A percentile compares a stretch with the other conserved stretches of the same genome.
Evolutionary conservation across 2,888 invertebrate genomes (phyloP).

Genomic region (Drosophila kanekoi): DNA sequence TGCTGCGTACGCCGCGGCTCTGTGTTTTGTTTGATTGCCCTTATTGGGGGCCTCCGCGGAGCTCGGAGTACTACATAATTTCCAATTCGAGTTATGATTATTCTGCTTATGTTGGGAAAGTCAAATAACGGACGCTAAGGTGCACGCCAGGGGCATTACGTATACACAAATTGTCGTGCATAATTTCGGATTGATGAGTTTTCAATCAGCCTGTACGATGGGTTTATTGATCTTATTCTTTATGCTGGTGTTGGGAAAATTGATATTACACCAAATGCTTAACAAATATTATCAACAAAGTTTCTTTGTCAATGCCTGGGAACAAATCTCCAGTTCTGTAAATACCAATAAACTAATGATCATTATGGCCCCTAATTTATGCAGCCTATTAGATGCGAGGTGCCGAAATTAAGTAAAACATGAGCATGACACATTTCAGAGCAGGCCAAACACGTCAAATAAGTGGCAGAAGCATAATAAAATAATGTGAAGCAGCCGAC

Average conservation of each 20-base stretch:
- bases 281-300: constrained; percentile 51
- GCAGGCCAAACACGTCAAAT: neutral
- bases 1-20: constrained; percentile 63
- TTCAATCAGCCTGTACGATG: constrained; percentile 62
- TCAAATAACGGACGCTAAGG: constrained; percentile 69
- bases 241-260: constrained; percentile 67
- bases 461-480: too few species aligned
- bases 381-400: constrained; percentile 20
- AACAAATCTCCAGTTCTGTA: constrained; percentile 27
- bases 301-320: constrained; percentile 45
- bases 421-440: neutral
- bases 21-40: constrained; percentile 76
- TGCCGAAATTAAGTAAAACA: constrained; percentile 3
- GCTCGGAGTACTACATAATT: constrained; percentile 55
- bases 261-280: constrained; percentile 56
- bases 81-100: constrained; percentile 79
- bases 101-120: constrained; percentile 74
- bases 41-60: constrained; percentile 57
- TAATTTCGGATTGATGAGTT: constrained; percentile 77
- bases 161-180: constrained; percentile 52
- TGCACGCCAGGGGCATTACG: constrained; percentile 13
- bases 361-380: constrained; percentile 2
- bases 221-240: constrained; percentile 72
- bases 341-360: constrained; percentile 32
- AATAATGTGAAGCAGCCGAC: too few species aligned